A percentile compares a stretch with the other conserved stretches of the same genome.
Conservation (phyloP, 2,797 vertebrate genomes). For the Anguilla anguilla region DNA sequence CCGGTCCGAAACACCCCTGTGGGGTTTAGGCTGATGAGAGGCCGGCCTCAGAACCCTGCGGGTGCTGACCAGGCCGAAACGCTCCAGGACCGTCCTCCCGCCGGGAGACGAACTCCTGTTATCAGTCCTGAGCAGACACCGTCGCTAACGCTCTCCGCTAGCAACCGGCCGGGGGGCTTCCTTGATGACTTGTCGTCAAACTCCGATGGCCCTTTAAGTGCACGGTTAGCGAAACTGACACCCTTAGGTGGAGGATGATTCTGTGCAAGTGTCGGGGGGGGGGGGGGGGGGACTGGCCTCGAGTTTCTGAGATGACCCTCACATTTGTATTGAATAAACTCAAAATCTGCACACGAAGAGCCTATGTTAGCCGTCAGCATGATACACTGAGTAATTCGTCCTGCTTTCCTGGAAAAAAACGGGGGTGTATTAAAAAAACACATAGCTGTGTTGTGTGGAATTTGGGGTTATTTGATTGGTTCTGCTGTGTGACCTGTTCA, state of each 20-base stretch:
- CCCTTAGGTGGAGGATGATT: not conserved
- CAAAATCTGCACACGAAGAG: not conserved
- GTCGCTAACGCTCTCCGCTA: not conserved
- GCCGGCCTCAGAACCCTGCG: not conserved
- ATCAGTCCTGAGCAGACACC: conserved; percentile 17
- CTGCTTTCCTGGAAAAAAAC: too few species aligned
- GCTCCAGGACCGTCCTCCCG: not conserved
- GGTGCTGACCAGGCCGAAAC: not conserved
- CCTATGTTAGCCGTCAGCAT: not conserved
- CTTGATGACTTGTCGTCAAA: not conserved
- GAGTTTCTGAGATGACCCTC: not conserved
- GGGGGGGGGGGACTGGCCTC: not conserved
- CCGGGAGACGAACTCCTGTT: conserved; percentile 1
- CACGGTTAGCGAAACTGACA: not conserved
- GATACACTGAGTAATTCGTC: too few species aligned
- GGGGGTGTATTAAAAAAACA: not conserved
- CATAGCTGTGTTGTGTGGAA: not conserved
- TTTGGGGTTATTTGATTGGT: not conserved
- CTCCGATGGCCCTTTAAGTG: not conserved
- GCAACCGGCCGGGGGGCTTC: not conserved
- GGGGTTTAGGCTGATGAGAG: not conserved
- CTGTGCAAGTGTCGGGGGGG: not conserved
- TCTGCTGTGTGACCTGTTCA: not conserved
- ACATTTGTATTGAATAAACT: not conserved
- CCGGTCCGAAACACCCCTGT: not conserved